These are phyloP conservation scores for Brachypteracias leptosomus DNA, from an alignment of 2,113 vertebrate genomes.

Conservation along the genomic window DNA sequence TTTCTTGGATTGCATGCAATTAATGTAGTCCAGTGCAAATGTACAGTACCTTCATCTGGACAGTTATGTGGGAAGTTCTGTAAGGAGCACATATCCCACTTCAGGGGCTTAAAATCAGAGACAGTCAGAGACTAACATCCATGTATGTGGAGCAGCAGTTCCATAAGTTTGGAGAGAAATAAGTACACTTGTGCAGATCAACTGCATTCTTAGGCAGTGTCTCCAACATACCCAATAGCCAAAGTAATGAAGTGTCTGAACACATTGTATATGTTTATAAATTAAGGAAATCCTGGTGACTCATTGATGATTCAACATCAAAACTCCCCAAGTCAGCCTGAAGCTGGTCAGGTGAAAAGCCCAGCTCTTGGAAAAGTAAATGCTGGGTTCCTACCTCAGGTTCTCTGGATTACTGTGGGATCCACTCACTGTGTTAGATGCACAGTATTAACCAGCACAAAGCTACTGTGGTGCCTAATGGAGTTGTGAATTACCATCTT, in stretches of 20 bases:
- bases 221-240: not conserved
- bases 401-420: not conserved
- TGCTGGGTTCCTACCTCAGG: not conserved
- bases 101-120: not conserved
- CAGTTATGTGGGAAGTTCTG: not conserved
- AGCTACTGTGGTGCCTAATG: not conserved
- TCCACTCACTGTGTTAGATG: not conserved
- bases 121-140: not conserved
- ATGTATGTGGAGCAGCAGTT: accelerated
- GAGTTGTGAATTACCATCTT: not conserved
- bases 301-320: not conserved
- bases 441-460: not conserved
- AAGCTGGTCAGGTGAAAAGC: not conserved
- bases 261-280: not conserved
- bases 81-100: not conserved
- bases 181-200: not conserved
- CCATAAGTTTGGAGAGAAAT: not conserved
- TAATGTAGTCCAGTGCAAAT: not conserved
- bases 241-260: not conserved
- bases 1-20: not conserved
- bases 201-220: not conserved
- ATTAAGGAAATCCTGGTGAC: not conserved
- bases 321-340: not conserved
- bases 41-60: not conserved
- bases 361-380: not conserved